These are phyloP conservation scores for Rhinella marina DNA, from an alignment of 2,797 vertebrate genomes.

Conservation along the genomic window DNA sequence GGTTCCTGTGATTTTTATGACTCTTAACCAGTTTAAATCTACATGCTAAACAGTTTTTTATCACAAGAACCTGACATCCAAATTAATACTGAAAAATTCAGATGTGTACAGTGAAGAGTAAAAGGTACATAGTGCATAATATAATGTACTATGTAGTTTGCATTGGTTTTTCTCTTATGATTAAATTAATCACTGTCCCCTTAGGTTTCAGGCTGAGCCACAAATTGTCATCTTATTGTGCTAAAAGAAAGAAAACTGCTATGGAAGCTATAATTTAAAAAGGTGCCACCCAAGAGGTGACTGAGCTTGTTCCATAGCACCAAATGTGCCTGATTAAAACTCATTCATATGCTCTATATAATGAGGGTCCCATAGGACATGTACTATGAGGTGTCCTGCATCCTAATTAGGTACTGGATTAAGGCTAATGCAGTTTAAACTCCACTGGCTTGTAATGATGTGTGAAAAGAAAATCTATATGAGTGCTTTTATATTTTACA, in stretches of 20 bases:
- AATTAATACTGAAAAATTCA: background rate
- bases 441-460: slow-evolving; percentile 51
- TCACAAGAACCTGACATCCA: background rate
- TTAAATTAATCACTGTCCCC: background rate
- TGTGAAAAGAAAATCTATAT: slow-evolving; percentile 18
- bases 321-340: slow-evolving; percentile 73
- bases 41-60: background rate
- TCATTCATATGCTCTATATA: slow-evolving; percentile 71
- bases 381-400: slow-evolving; percentile 67
- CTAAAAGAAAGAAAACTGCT: slow-evolving; percentile 44
- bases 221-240: slow-evolving; percentile 41
- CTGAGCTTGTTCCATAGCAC: slow-evolving; percentile 71
- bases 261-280: slow-evolving; percentile 59
- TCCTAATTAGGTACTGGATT: slow-evolving; percentile 72
- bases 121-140: background rate
- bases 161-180: slow-evolving; percentile 7
- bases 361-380: slow-evolving; percentile 75
- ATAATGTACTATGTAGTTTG: background rate
- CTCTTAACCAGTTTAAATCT: background rate
- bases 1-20: background rate
- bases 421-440: slow-evolving; percentile 61
- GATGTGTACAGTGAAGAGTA: too few relatives aligned
- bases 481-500: slow-evolving; percentile 21
- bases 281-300: slow-evolving; percentile 67
- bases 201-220: slow-evolving; percentile 5